A percentile compares a stretch with the other conserved stretches of the same genome.
Evolutionary conservation across 2,888 invertebrate genomes (phyloP).

Genomic region (Drosophila nigritarsus): DNA sequence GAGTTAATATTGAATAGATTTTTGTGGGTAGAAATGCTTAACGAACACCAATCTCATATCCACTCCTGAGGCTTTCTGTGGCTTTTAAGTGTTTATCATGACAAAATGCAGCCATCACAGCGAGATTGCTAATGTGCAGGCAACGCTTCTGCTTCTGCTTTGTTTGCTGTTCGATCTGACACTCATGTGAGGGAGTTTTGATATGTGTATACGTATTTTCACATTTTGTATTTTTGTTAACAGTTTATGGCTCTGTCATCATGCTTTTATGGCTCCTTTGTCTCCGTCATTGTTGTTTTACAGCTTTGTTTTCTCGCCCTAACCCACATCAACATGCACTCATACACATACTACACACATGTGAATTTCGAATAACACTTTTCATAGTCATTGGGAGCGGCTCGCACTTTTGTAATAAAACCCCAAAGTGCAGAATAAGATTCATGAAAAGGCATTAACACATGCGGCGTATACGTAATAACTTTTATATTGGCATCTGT

Average conservation of each 20-base stretch:
- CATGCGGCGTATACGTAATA: constrained; percentile 47
- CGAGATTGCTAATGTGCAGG: constrained; percentile 38
- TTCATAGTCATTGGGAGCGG: constrained; percentile 54
- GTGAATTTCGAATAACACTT: constrained; percentile 36
- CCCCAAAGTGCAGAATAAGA: constrained; percentile 40
- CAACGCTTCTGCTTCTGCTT: constrained; percentile 4
- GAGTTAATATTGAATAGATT: background rate
- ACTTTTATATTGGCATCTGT: constrained; percentile 17
- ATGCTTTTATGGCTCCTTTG: constrained; percentile 58
- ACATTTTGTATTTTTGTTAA: constrained; percentile 44
- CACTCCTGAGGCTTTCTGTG: background rate
- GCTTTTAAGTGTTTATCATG: constrained; percentile 17
- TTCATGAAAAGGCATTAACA: constrained; percentile 53
- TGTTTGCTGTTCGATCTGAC: constrained; percentile 23
- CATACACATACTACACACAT: constrained; percentile 3
- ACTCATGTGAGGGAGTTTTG: constrained; percentile 1
- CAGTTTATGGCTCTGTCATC: constrained; percentile 61
- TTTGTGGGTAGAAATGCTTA: constrained; percentile 2
- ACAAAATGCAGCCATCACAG: constrained; percentile 26
- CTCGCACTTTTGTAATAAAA: constrained; percentile 36
- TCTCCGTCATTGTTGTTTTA: constrained; percentile 54
- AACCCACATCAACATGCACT: constrained; percentile 5
- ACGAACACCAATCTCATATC: background rate
- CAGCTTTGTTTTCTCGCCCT: constrained; percentile 42
- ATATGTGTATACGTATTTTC: constrained; percentile 4